Evolutionary conservation across 2,888 invertebrate species (phyloP).

Genomic region (Lobophora halterata): DNA sequence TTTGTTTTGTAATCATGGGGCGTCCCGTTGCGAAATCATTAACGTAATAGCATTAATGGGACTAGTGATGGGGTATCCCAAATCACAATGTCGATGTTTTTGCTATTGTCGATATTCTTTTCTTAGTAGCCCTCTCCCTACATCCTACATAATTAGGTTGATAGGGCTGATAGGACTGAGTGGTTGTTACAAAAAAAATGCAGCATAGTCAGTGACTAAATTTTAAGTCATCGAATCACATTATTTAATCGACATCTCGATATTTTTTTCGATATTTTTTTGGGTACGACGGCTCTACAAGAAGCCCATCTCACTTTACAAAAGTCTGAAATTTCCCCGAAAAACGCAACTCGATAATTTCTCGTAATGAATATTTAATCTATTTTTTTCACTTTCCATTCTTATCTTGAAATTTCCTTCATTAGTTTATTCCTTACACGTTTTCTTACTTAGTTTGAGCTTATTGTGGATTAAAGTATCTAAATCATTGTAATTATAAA

Average conservation of each 20-base stretch:
- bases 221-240: conserved; percentile 43
- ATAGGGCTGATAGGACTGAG: too few relatives aligned
- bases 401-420: conserved; percentile 57
- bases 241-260: too few relatives aligned
- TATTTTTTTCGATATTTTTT: too few relatives aligned
- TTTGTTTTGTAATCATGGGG: conserved; percentile 73
- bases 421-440: conserved; percentile 66
- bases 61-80: conserved; percentile 36
- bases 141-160: too few relatives aligned
- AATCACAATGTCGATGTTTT: conserved; percentile 12
- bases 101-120: not conserved
- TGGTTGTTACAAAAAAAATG: too few relatives aligned
- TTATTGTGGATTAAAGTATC: conserved; percentile 26
- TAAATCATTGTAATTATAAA: conserved; percentile 23
- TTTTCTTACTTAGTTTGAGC: conserved; percentile 48
- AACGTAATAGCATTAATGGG: conserved; percentile 71
- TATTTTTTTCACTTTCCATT: conserved; percentile 54
- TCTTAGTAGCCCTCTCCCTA: too few relatives aligned
- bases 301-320: conserved; percentile 35
- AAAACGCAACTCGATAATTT: conserved; percentile 62
- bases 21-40: conserved; percentile 60
- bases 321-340: conserved; percentile 47
- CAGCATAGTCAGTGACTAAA: too few relatives aligned
- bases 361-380: conserved; percentile 72
- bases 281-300: too few relatives aligned